phyloP scores from a whole-genome alignment of 2,888 invertebrate genomes.

The Lissocephala sabroskyi region DNA sequence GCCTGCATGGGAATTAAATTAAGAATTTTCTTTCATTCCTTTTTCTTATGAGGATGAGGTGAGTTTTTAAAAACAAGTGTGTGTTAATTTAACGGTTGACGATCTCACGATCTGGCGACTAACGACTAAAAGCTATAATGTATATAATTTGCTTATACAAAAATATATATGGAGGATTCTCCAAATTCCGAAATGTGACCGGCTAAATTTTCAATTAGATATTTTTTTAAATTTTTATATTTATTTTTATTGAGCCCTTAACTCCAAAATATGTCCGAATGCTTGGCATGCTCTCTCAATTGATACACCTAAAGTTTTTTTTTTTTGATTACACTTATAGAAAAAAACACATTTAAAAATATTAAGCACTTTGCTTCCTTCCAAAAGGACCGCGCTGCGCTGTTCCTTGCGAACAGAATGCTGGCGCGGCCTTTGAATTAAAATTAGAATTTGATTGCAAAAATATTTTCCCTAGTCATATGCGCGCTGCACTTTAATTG shows the following conservation, averaged over 20 bases:
- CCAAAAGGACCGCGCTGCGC: too few species aligned
- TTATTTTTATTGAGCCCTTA: conserved; percentile 34
- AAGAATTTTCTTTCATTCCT: too few species aligned
- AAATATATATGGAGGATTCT: conserved; percentile 42
- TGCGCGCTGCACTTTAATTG: neutral
- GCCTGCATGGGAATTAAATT: conserved; percentile 31
- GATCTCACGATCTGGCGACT: conserved; percentile 25
- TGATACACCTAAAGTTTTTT: conserved; percentile 12
- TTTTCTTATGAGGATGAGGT: neutral
- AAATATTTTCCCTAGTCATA: conserved; percentile 16
- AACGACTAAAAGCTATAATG: conserved; percentile 28
- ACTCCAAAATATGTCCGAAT: conserved; percentile 55
- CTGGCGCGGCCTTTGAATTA: too few species aligned
- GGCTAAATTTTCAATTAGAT: conserved; percentile 9
- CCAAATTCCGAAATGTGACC: conserved; percentile 2
- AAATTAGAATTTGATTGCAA: conserved; percentile 9
- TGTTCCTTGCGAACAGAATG: too few species aligned
- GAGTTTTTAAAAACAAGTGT: conserved; percentile 42
- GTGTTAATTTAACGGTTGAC: conserved; percentile 27
- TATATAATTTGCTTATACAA: conserved; percentile 52
- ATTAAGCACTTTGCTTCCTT: conserved; percentile 10
- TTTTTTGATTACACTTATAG: neutral
- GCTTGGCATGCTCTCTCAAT: conserved; percentile 44
- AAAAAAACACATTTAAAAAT: conserved; percentile 5
- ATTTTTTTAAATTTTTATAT: conserved; percentile 10